These are phyloP conservation scores for Quiscalus mexicanus DNA, from an alignment of 2,113 vertebrate genomes.

Conservation along the genomic window DNA sequence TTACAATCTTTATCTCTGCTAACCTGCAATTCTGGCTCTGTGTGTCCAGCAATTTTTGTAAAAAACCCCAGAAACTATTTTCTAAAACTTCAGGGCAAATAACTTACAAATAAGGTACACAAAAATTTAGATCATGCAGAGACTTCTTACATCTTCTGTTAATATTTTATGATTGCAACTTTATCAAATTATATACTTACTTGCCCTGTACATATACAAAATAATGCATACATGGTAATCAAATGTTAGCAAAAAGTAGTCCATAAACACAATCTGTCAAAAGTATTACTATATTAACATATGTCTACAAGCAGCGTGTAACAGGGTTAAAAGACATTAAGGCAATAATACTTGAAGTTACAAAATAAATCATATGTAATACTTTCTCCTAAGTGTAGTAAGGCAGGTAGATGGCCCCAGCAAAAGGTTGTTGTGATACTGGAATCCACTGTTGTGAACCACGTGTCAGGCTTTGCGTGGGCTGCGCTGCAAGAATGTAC, in stretches of 20 bases:
- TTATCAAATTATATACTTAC: conserved; percentile 93
- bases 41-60: conserved; percentile 81
- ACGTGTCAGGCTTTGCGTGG: conserved; percentile 59
- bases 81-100: conserved; percentile 89
- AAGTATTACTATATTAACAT: conserved; percentile 84
- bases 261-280: conserved; percentile 83
- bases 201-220: conserved; percentile 95
- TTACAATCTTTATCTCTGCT: conserved; percentile 91
- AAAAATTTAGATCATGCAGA: conserved; percentile 89
- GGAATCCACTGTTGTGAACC: conserved; percentile 73
- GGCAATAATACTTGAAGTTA: conserved; percentile 88
- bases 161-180: conserved; percentile 90
- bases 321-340: conserved; percentile 86
- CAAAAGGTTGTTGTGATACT: conserved; percentile 80
- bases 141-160: conserved; percentile 99
- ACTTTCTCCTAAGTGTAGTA: conserved; percentile 83
- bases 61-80: conserved; percentile 86
- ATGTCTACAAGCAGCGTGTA: conserved; percentile 86
- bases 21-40: conserved; percentile 81
- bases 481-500: conserved; percentile 72
- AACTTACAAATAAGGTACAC: conserved; percentile 93
- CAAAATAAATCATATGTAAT: conserved; percentile 79
- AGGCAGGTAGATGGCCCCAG: conserved; percentile 89
- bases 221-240: conserved; percentile 87
- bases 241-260: conserved; percentile 87